Conservation (phyloP, 2,797 vertebrate genomes). For the Protosalanx chinensis region DNA sequence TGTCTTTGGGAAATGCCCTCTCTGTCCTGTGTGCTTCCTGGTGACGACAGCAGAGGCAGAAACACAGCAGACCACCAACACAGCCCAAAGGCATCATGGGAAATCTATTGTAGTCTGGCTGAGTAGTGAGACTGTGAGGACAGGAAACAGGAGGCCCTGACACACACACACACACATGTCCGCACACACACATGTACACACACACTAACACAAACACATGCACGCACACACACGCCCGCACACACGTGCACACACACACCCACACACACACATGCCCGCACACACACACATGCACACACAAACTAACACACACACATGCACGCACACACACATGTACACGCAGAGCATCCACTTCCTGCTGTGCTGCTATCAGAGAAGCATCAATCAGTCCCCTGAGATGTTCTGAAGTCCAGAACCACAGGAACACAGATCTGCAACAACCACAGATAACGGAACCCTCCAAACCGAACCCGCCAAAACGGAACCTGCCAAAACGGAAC, state of each 20-base stretch:
- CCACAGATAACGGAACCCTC: not conserved
- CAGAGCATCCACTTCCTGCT: constrained; percentile 63
- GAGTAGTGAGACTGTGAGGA: too few relatives aligned
- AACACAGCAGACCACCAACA: too few relatives aligned
- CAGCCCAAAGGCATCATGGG: too few relatives aligned
- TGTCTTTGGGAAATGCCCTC: too few relatives aligned
- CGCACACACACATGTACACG: constrained; percentile 10
- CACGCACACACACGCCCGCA: not conserved
- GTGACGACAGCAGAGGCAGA: too few relatives aligned
- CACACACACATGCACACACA: not conserved
- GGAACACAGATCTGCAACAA: not conserved
- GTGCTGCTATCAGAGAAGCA: constrained; percentile 60
- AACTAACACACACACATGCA: not conserved
- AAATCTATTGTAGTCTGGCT: too few relatives aligned
- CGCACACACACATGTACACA: not conserved
- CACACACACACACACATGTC: not conserved
- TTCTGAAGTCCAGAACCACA: not conserved
- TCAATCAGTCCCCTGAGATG: constrained; percentile 2
- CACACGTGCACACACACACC: not conserved
- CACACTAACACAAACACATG: not conserved
- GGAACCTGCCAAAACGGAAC: not conserved
- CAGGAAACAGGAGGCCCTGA: too few relatives aligned
- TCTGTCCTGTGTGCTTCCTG: too few relatives aligned
- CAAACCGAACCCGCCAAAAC: not conserved
- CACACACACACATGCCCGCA: not conserved